A percentile compares a stretch with the other conserved stretches of the same genome.
phyloP scores from a whole-genome alignment of 2,888 invertebrate species.

The Gymnoscelis rufifasciata region DNA sequence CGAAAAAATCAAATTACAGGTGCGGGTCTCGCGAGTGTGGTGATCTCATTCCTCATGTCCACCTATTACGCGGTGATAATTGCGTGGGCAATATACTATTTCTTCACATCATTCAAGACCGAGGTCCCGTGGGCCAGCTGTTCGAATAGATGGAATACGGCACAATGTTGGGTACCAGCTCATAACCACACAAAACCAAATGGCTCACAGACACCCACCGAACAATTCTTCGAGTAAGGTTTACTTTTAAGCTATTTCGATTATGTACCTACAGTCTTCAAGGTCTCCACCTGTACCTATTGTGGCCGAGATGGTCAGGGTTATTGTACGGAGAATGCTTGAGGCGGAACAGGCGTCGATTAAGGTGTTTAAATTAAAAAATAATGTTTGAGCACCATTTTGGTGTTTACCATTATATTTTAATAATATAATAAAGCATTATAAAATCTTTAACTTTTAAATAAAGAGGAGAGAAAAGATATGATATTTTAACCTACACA shows the following conservation, averaged over 20 bases:
- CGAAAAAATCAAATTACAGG: conserved; percentile 79
- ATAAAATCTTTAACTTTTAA: too few species aligned
- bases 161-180: conserved; percentile 88
- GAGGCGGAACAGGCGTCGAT: conserved; percentile 7
- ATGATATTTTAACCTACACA: too few species aligned
- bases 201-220: conserved; percentile 89
- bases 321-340: conserved; percentile 8
- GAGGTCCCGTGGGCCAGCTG: conserved; percentile 95
- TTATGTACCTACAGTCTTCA: not conserved
- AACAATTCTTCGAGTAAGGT: conserved; percentile 94
- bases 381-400: not conserved
- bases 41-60: conserved; percentile 96
- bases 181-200: conserved; percentile 84
- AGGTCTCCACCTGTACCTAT: not conserved
- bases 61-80: conserved; percentile 98
- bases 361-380: not conserved
- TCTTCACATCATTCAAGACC: conserved; percentile 92
- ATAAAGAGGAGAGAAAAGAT: too few species aligned
- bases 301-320: conserved; percentile 7
- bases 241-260: conserved; percentile 23
- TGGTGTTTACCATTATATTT: too few species aligned
- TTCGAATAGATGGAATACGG: conserved; percentile 90
- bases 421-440: too few species aligned
- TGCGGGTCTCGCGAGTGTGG: conserved; percentile 94
- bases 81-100: conserved; percentile 95